Base-by-base conservation (phyloP, 2,113 vertebrate genomes). In the Alaudala cheleensis region DNA sequence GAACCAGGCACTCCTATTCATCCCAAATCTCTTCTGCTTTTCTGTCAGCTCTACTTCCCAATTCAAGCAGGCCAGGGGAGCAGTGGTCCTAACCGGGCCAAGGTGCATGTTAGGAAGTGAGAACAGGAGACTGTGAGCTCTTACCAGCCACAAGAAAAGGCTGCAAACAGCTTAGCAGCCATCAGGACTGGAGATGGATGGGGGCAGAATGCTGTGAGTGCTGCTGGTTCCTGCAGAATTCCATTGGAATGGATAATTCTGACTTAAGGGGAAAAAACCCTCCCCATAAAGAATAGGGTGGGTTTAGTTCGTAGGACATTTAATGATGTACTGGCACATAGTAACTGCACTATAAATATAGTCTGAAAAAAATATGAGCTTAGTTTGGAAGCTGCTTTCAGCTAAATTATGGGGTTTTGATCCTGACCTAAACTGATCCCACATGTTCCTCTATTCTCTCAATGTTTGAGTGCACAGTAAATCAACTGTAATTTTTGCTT, bases 371-470 rank as follows among this genome's bases (percentile, higher is more conserved):
- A 94, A 95, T 82, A 93, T 6, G 51, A 95, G 81, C 79, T 96
- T 94, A 86, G 82, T 96, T 96, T 97, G 95, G 94, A 95, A 96
- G 94, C 91, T 86, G 65, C 91, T 94, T 29, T 96, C 72, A 57
- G 69, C 81, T 95, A 94, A 96, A 96, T 96, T 94, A 96, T 78
- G 92, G 91, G 87, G 81, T 93, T 95, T 97, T 92, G 92, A 93
- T 95, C 89, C 94, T 88, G 92, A 95, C 92, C 94, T 96, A 97
- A 96, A 96, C 70, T 88, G 93, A 93, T 97, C 93, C 90, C 92
- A 97, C 91, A 94, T 97, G 96, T 96, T 94, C 39, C 58, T 91
- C 42, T 72, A 64, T 89, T 96, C 88, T 94, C 73, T 74, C 54
- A 71, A 20, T 10, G 4, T 88, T 81, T 92, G 67, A 94, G 53